phyloP scores from a whole-genome alignment of 1,140 invertebrate genomes.

The Danaus plexippus region DNA sequence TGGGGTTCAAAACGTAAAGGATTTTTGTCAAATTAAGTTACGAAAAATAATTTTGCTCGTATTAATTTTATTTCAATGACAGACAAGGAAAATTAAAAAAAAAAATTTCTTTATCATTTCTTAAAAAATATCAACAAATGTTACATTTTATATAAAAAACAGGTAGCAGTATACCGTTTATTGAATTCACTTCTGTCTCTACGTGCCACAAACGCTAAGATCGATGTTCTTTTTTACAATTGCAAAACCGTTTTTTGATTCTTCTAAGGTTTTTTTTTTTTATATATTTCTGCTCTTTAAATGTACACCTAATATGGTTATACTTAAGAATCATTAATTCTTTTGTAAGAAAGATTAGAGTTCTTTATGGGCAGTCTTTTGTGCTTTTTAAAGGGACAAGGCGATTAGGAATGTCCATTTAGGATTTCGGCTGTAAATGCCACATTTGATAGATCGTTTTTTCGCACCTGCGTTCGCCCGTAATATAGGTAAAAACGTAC shows the following conservation, averaged over 20 bases:
- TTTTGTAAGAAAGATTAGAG: constrained; percentile 17
- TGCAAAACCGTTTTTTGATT: constrained; percentile 28
- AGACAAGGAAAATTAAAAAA: too few relatives aligned
- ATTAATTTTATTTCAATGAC: too few relatives aligned
- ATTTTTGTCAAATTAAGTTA: too few relatives aligned
- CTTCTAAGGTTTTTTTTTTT: constrained; percentile 3
- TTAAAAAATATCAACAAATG: too few relatives aligned
- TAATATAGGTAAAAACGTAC: too few relatives aligned
- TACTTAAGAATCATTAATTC: neutral
- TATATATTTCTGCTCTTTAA: constrained; percentile 5
- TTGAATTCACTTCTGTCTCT: constrained; percentile 13
- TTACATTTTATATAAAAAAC: too few relatives aligned
- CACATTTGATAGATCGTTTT: constrained; percentile 52
- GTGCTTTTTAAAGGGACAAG: constrained; percentile 55
- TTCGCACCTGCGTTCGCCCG: constrained; percentile 45
- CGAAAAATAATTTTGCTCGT: too few relatives aligned
- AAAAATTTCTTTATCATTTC: too few relatives aligned
- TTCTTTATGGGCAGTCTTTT: constrained; percentile 44
- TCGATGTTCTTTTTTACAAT: constrained; percentile 49
- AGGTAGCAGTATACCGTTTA: too few relatives aligned
- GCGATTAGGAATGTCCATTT: constrained; percentile 64
- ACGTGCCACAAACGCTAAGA: constrained; percentile 39
- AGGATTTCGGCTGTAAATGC: constrained; percentile 52
- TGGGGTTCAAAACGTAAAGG: too few relatives aligned
- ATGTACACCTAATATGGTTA: too few relatives aligned